phyloP scores from a whole-genome alignment of 2,888 invertebrate species.

The Andrena fulva region DNA sequence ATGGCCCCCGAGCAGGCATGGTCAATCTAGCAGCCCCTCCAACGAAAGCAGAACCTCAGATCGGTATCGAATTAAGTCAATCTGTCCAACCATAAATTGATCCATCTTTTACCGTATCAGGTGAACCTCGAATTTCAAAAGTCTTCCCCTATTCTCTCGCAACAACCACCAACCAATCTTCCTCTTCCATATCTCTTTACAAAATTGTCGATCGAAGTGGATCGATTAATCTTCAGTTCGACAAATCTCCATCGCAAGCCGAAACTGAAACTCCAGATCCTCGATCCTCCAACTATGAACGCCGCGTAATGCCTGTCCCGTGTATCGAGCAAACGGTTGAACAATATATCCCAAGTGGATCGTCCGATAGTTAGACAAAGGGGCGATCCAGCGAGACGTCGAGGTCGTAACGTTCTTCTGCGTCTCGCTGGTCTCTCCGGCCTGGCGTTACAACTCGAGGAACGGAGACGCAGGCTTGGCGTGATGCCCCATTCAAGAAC shows the following conservation, averaged over 20 bases:
- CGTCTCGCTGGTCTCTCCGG: slow-evolving; percentile 12
- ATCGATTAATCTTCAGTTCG: too few species aligned
- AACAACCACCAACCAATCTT: not conserved
- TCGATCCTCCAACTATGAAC: not conserved
- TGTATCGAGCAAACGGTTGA: not conserved
- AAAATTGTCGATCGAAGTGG: too few species aligned
- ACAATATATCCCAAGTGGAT: slow-evolving; percentile 15
- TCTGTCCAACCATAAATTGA: not conserved
- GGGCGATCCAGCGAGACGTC: slow-evolving; percentile 1
- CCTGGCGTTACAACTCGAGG: slow-evolving; percentile 29
- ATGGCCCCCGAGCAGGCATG: slow-evolving; percentile 10
- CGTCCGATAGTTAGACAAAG: slow-evolving; percentile 6
- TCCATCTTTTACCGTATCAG: slow-evolving; percentile 1
- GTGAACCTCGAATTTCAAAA: not conserved
- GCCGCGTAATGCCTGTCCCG: not conserved
- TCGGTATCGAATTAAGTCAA: slow-evolving; percentile 11
- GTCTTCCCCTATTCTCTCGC: not conserved
- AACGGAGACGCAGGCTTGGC: slow-evolving; percentile 29
- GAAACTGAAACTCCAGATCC: too few species aligned
- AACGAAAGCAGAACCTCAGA: slow-evolving; percentile 4
- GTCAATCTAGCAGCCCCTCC: not conserved
- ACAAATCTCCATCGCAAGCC: too few species aligned
- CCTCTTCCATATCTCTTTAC: not conserved
- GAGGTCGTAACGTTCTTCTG: slow-evolving; percentile 34
- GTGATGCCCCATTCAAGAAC: slow-evolving; percentile 58